Evolutionary conservation across 2,888 invertebrate species (phyloP).

Genomic region (Tromatobia lineatoria): DNA sequence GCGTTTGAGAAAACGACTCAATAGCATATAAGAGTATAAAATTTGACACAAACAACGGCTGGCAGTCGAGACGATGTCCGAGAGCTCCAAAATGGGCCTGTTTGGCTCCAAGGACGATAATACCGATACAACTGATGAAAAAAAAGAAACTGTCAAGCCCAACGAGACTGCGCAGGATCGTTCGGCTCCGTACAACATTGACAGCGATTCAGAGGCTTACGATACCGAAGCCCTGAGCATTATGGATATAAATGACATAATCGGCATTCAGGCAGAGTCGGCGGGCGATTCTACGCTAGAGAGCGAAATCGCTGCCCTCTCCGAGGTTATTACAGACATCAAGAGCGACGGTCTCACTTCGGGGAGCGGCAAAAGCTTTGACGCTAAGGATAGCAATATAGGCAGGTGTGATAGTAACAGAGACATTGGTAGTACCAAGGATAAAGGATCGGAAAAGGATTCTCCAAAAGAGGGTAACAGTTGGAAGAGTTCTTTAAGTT

Average conservation of each 20-base stretch:
- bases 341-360: constrained; percentile 44
- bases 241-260: constrained; percentile 81
- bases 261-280: constrained; percentile 77
- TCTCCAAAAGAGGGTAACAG: constrained; percentile 29
- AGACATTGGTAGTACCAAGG: background rate
- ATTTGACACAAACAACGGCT: constrained; percentile 50
- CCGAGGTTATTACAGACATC: constrained; percentile 80
- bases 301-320: constrained; percentile 82
- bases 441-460: constrained; percentile 20
- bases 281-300: constrained; percentile 80
- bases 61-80: constrained; percentile 77
- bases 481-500: constrained; percentile 5
- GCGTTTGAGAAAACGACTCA: constrained; percentile 4
- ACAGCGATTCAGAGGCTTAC: constrained; percentile 79
- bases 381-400: background rate
- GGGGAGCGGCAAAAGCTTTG: background rate
- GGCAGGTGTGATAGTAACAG: background rate
- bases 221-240: constrained; percentile 79
- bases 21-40: constrained; percentile 27
- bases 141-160: constrained; percentile 18
- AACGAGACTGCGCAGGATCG: constrained; percentile 73
- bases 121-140: constrained; percentile 49
- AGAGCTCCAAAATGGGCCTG: constrained; percentile 80
- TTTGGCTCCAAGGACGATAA: constrained; percentile 79
- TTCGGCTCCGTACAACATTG: constrained; percentile 77